Base-by-base conservation (phyloP, 2,797 vertebrate genomes). In the Semaprochilodus insignis region DNA sequence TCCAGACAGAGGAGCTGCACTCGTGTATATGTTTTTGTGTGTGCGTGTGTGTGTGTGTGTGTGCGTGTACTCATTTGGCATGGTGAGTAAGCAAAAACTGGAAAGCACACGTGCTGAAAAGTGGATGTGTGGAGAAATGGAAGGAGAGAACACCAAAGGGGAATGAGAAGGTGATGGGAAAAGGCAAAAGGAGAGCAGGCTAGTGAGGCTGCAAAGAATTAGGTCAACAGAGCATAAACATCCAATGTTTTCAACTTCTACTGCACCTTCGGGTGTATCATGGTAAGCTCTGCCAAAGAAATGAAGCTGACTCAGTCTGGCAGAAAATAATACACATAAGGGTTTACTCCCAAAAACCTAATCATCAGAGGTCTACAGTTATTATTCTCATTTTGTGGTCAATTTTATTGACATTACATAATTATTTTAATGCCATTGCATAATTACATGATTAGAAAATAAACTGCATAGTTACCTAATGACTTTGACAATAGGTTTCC, bases 51-150 rank as follows among this genome's bases (percentile, higher is more conserved):
- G 54, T 54, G 54, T 21, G 71, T 73, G 19, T 3, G 15, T 73
- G 80, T 78, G 84, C 52, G 57, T 25, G 14, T 16, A 4, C 54
- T 48, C 19, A 1, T 63, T 31, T 59, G 34, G 77, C 80, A 60
- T 90, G 85, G 88, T 87, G 86, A 86, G 89, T 82, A 85, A 87
- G 78, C 78, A 65, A 63, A 31, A 84, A 66, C 54, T 70, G 11
- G 69, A 54, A 4, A 17, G 2, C 72, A 76, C 77, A 69, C 8
- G 52, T 65, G 63, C 54, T 27, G 27, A 80, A 57, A 7, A 31
- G 31, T 52, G 55, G 6, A 15, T n/a, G 36, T n/a, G 6, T 23
- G 11, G 81, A 84, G 57, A 70, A 63, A 80, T 27, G 60, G 79
- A 48, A 51, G 76, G 11, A 69, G 66, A 67, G 31, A 78, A 72